These are phyloP conservation scores for Sebastes minor DNA, from an alignment of 2,797 vertebrate genomes.

Conservation along the genomic window DNA sequence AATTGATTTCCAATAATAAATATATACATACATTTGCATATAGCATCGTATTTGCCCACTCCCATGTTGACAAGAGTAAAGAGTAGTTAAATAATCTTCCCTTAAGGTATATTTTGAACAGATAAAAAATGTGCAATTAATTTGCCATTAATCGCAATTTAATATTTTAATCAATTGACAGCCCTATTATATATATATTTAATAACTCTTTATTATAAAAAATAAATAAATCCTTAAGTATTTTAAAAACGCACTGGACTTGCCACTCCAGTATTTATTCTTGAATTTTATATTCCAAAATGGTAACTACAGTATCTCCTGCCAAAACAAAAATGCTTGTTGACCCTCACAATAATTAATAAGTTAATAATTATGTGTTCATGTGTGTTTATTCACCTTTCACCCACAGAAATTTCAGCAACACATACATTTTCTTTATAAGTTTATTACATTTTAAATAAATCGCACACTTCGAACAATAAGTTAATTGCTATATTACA, in stretches of 20 bases:
- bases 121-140: background rate
- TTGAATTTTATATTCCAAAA: background rate
- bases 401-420: background rate
- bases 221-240: background rate
- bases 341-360: background rate
- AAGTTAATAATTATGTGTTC: background rate
- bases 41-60: no score
- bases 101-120: no score
- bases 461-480: constrained; percentile 31
- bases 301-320: background rate
- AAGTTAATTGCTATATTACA: constrained; percentile 56
- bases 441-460: constrained; percentile 60
- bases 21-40: no score
- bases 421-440: constrained; percentile 8
- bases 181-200: no score
- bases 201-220: no score
- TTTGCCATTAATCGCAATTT: no score
- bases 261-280: background rate
- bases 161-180: no score
- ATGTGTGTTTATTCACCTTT: background rate
- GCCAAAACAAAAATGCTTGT: background rate
- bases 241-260: background rate
- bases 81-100: no score
- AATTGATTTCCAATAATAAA: no score
- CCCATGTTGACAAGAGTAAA: no score